Conservation (phyloP, 1,140 invertebrate genomes). For the Rhagoletis zephyria region DNA sequence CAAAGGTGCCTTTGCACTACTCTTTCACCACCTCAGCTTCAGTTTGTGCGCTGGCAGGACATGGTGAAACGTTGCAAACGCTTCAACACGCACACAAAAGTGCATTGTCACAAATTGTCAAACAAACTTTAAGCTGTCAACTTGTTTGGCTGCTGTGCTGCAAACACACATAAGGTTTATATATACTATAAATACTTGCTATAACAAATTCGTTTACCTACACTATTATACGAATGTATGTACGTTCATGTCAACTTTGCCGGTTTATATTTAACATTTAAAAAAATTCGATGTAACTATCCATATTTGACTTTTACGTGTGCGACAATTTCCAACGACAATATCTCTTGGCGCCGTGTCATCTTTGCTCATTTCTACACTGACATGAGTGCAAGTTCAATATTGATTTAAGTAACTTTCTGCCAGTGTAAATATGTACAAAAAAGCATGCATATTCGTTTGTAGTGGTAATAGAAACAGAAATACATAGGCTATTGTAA, state of each 20-base stretch:
- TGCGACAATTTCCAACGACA: neutral
- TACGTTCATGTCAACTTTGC: neutral
- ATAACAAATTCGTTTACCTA: neutral
- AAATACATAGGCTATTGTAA: neutral
- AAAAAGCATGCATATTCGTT: neutral
- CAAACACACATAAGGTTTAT: neutral
- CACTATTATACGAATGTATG: neutral
- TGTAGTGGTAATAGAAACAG: neutral
- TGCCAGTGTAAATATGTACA: neutral
- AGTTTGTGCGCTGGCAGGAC: neutral
- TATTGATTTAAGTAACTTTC: constrained; percentile 45
- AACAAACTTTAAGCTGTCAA: constrained; percentile 53
- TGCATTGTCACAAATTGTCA: constrained; percentile 52
- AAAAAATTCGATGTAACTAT: neutral
- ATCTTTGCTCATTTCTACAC: neutral
- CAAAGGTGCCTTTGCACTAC: neutral
- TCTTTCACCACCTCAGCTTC: neutral
- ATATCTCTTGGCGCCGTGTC: neutral
- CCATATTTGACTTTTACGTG: neutral
- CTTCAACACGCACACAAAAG: constrained; percentile 51
- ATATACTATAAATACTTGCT: neutral
- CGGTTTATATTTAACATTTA: constrained; percentile 23
- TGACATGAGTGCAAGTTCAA: constrained; percentile 39
- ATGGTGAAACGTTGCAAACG: constrained; percentile 1
- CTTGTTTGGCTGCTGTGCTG: neutral